phyloP scores from a whole-genome alignment of 37 sponge, comb jelly and placozoan genomes.

The Mnemiopsis leidyi region DNA sequence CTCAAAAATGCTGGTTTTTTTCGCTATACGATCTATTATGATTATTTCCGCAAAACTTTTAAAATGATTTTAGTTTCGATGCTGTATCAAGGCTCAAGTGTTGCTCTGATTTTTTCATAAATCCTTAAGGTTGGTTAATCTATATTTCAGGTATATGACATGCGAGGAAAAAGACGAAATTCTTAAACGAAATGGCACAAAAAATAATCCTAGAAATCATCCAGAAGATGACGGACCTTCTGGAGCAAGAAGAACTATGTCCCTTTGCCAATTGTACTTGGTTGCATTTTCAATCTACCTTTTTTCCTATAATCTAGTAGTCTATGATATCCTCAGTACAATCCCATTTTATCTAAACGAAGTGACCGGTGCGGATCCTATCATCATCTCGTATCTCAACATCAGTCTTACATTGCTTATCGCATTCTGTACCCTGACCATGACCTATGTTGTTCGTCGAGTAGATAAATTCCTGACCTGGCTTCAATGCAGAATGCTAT shows the following conservation, averaged over 20 bases:
- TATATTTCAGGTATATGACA: background rate
- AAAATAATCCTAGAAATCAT: background rate
- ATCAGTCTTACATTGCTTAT: background rate
- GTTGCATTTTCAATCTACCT: constrained; percentile 4
- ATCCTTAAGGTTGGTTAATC: too few species aligned
- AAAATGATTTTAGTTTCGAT: too few species aligned
- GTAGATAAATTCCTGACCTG: background rate
- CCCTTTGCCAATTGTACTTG: background rate
- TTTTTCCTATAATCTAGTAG: background rate
- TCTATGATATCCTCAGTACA: background rate
- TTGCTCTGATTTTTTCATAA: too few species aligned
- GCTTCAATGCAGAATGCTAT: background rate
- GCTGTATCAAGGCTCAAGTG: too few species aligned
- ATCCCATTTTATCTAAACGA: constrained; percentile 9
- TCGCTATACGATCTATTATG: too few species aligned
- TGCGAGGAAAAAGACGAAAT: background rate
- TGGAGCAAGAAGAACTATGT: background rate
- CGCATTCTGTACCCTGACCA: background rate
- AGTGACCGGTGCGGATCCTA: background rate
- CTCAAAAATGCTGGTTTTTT: constrained; percentile 14
- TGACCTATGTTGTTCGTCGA: background rate
- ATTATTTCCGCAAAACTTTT: too few species aligned
- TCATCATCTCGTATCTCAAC: constrained; percentile 4
- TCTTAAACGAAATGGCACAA: too few species aligned
- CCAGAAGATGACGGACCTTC: background rate